Evolutionary conservation across 2,797 vertebrate species (phyloP).

Genomic region (Mycteria americana): DNA sequence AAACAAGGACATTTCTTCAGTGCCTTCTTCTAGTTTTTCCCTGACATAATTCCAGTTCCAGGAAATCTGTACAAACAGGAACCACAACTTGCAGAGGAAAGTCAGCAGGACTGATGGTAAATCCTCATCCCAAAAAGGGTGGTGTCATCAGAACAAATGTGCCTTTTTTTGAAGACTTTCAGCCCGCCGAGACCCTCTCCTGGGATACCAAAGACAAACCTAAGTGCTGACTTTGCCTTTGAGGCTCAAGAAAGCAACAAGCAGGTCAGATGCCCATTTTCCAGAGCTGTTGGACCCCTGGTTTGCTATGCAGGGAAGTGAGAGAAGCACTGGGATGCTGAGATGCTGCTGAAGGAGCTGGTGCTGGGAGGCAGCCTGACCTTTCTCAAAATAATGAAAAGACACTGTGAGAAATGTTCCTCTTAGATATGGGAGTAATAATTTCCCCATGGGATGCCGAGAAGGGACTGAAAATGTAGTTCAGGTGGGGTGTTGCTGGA

Average conservation of each 20-base stretch:
- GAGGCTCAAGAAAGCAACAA: background rate
- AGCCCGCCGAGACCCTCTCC: background rate
- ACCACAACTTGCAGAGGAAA: background rate
- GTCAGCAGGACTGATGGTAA: background rate
- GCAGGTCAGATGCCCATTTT: background rate
- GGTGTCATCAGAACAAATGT: background rate
- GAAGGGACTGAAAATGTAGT: background rate
- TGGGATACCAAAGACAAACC: background rate
- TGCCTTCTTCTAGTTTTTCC: background rate
- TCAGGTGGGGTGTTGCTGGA: background rate
- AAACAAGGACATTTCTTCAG: background rate
- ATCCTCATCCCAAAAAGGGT: background rate
- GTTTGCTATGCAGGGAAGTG: rapidly evolving
- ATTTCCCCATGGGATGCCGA: background rate
- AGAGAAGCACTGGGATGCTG: background rate
- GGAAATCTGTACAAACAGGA: background rate
- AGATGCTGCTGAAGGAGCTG: background rate
- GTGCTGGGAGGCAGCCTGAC: background rate
- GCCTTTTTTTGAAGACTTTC: background rate
- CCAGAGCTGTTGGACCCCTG: background rate
- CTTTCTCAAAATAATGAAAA: background rate
- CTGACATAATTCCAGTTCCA: background rate
- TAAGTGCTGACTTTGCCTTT: background rate
- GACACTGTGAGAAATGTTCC: background rate
- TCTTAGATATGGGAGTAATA: background rate